Percentiles rank a stretch among this genome's conserved stretches.
Conservation (phyloP, 2,888 invertebrate genomes). For the Cyclophora punctaria region DNA sequence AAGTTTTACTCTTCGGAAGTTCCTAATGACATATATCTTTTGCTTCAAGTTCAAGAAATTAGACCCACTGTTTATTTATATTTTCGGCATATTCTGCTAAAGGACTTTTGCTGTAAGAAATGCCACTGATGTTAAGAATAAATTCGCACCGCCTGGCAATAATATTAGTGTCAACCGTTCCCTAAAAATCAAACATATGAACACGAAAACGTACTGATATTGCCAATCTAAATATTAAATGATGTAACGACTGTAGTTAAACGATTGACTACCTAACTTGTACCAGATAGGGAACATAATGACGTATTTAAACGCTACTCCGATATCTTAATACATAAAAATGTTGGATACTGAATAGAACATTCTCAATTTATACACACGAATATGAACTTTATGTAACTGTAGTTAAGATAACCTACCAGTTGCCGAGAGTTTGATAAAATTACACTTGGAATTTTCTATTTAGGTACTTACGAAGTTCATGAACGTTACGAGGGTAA, state of each 20-base stretch:
- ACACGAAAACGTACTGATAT: too few relatives aligned
- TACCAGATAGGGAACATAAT: slow-evolving; percentile 32
- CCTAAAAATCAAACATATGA: too few relatives aligned
- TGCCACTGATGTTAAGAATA: too few relatives aligned
- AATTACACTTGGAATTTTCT: slow-evolving; percentile 3
- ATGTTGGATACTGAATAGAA: slow-evolving; percentile 21
- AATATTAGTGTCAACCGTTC: too few relatives aligned
- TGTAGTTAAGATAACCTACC: slow-evolving; percentile 18
- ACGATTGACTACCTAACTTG: slow-evolving; percentile 28
- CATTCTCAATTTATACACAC: slow-evolving; percentile 17
- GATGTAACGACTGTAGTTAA: slow-evolving; percentile 16
- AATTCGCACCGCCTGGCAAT: too few relatives aligned
- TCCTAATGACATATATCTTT: too few relatives aligned
- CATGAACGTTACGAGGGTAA: too few relatives aligned
- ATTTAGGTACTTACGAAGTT: not conserved
- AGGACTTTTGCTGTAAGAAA: too few relatives aligned
- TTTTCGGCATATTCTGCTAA: too few relatives aligned
- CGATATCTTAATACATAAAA: slow-evolving; percentile 28
- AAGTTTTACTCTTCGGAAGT: too few relatives aligned
- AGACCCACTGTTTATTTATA: too few relatives aligned
- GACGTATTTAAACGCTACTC: slow-evolving; percentile 41
- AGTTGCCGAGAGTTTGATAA: slow-evolving; percentile 10
- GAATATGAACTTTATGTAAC: slow-evolving; percentile 18
- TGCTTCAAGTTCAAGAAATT: too few relatives aligned
- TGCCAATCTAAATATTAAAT: not conserved